Conservation (phyloP, 2,797 vertebrate species). For the Myiotriccus ornatus region DNA sequence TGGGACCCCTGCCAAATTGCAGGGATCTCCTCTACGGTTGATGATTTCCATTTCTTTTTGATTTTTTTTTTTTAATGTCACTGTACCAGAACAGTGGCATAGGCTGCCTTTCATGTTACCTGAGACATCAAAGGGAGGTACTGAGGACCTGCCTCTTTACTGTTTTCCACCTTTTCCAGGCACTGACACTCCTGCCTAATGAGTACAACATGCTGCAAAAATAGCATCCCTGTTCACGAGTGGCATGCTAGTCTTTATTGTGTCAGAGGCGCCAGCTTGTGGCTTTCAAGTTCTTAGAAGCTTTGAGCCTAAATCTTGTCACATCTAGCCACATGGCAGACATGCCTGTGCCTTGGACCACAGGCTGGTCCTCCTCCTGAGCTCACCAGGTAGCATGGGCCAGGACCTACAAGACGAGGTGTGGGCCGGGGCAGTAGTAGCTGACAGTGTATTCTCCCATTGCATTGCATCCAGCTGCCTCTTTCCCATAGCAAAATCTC, state of each 20-base stretch:
- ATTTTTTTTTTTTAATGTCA: not conserved
- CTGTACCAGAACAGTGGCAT: not conserved
- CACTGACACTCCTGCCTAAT: not conserved
- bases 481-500: not conserved
- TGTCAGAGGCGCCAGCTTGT: not conserved
- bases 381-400: not conserved
- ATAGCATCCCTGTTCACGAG: not conserved
- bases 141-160: not conserved
- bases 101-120: slow-evolving; percentile 2
- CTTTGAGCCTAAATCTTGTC: not conserved
- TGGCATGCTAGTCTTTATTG: rapidly evolving
- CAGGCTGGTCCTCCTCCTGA: not conserved
- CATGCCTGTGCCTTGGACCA: not conserved
- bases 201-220: not conserved
- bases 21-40: not conserved
- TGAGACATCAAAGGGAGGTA: not conserved
- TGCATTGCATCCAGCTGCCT: not conserved
- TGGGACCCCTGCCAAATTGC: slow-evolving; percentile 5
- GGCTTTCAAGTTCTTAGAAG: not conserved
- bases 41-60: not conserved
- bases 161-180: not conserved
- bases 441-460: not conserved
- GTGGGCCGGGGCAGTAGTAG: not conserved
- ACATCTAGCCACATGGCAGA: not conserved
- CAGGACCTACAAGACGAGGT: rapidly evolving